phyloP scores from a whole-genome alignment of 2,797 vertebrate genomes.

The Simalia tracyae region DNA sequence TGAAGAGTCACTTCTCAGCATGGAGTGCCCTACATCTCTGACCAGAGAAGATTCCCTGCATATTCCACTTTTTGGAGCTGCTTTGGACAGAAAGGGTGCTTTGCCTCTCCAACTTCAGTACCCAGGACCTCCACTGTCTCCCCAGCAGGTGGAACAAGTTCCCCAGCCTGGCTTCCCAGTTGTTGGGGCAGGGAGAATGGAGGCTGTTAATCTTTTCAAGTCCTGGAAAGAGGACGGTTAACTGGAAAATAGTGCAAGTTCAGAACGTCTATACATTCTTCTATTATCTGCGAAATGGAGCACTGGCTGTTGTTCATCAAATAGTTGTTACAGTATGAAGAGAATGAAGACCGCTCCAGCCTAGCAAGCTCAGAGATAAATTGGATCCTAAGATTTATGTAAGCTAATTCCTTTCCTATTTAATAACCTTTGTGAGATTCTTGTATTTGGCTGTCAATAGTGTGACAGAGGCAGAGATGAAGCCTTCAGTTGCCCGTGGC shows the following conservation, averaged over 20 bases:
- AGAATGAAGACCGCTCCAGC: neutral
- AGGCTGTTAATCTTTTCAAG: neutral
- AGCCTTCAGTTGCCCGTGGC: neutral
- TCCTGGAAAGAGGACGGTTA: neutral
- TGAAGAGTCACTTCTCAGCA: neutral
- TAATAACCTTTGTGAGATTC: neutral
- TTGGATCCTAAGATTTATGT: neutral
- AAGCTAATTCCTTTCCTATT: neutral
- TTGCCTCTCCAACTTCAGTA: neutral
- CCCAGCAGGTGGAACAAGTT: neutral
- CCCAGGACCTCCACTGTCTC: neutral
- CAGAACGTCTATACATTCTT: neutral
- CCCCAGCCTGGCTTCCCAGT: neutral
- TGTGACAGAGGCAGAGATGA: neutral
- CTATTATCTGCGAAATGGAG: neutral
- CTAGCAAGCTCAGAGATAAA: neutral
- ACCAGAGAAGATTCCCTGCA: neutral
- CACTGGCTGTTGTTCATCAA: neutral
- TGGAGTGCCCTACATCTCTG: neutral
- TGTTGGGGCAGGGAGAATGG: neutral
- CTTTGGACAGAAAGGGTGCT: neutral
- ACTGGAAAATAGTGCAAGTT: neutral
- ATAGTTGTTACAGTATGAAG: neutral
- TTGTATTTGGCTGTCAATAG: neutral
- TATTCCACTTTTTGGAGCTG: neutral